Conservation (phyloP, 2,113 vertebrate genomes). For the human region DNA sequence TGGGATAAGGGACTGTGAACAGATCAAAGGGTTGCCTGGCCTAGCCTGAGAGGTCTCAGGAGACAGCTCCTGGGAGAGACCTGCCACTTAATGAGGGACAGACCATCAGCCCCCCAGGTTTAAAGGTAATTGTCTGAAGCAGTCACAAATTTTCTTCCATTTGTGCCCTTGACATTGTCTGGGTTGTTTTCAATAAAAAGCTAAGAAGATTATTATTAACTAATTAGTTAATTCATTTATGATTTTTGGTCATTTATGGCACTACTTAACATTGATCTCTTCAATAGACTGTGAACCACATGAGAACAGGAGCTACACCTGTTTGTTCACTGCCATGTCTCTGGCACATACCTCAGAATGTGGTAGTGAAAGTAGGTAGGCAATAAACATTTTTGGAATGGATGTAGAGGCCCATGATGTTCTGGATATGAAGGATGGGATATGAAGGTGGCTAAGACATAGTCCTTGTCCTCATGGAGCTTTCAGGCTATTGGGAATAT, state of each 20-base stretch:
- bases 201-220: neutral
- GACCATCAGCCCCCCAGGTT: neutral
- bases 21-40: conserved; percentile 16
- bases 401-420: neutral
- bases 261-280: neutral
- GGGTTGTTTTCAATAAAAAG: neutral
- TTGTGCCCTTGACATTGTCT: conserved; percentile 46
- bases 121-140: conserved; percentile 38
- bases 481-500: neutral
- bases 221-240: neutral
- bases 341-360: neutral
- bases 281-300: neutral
- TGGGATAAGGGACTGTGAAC: neutral
- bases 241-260: neutral
- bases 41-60: neutral
- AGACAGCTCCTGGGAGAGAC: neutral
- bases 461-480: neutral
- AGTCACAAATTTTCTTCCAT: conserved; percentile 16
- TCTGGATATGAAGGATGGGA: neutral
- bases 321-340: neutral
- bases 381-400: neutral
- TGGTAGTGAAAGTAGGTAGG: too few species aligned
- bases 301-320: neutral
- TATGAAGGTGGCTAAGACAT: neutral
- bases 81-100: conserved; percentile 25